Conservation (phyloP, 2,797 vertebrate genomes). For the Setipinna tenuifilis region DNA sequence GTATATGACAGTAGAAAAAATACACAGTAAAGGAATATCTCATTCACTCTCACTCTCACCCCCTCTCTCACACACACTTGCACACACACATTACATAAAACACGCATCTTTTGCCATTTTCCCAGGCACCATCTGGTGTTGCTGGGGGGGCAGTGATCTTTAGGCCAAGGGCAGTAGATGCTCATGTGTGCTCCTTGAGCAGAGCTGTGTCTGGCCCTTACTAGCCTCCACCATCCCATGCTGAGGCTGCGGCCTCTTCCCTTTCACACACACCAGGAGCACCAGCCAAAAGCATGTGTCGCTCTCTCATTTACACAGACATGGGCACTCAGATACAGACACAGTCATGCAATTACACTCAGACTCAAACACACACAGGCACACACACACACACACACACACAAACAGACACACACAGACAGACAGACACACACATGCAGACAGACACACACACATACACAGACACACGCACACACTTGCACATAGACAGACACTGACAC, state of each 20-base stretch:
- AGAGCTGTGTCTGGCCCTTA: background rate
- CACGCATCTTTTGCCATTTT: background rate
- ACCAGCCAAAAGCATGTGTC: slow-evolving; percentile 14
- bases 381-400: background rate
- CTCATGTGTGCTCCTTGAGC: background rate
- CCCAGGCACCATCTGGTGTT: slow-evolving; percentile 14
- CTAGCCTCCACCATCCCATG: background rate
- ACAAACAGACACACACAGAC: no score
- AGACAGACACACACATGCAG: background rate
- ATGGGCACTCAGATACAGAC: background rate
- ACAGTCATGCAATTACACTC: background rate
- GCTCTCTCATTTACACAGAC: background rate
- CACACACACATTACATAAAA: no score
- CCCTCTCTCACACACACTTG: background rate
- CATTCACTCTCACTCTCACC: background rate
- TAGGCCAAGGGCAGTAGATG: background rate
- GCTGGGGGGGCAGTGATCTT: background rate
- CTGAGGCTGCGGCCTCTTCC: background rate
- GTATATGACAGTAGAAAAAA: no score
- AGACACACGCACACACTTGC: background rate
- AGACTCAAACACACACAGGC: background rate
- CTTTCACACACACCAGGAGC: background rate
- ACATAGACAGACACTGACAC: background rate
- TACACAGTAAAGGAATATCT: no score
- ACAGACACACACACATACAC: background rate